Base-by-base conservation (phyloP, 2,113 vertebrate species). In the Maccullochella peelii region DNA sequence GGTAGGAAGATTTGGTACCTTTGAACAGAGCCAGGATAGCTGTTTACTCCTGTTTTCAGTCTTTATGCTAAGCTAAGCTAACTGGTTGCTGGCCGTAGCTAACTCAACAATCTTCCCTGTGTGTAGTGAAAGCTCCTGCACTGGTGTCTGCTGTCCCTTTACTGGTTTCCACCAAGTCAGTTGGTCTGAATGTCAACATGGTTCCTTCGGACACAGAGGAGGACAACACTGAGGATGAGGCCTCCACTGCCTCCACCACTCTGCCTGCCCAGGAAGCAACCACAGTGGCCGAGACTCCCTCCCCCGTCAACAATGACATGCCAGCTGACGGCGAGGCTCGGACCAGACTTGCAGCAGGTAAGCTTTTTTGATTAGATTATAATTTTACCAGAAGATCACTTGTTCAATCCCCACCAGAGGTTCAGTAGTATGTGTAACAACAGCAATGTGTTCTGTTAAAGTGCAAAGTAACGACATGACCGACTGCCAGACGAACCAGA, bases 261-360 rank as follows among this genome's bases (percentile, higher is more conserved):
- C 69, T 30, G 92, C 91, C 84, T 70, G 93, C 75, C 90, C 96
- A 84, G 91, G 96, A 89, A 86, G 90, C 74, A 63, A 88, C 62
- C 86, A 12, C 66, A 1, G 57, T 75, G 23, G 79, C 69, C 49
- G 84, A 82, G 63, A 87, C 84, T 14, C 87, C 38, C 2, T 83
- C 88, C 6, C 80, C 74, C 0, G 1, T 74, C 75, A 93, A 88
- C 92, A 85, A 1, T 78, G 89, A 63, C 89, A 88, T 33, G 92
- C 95, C 5, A 83, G 90, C 73, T 86, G 89, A 59, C n/a, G 30
- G 7, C 2, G 63, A 83, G 38, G 44, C 40, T 0, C 14, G 0
- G 38, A 44, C 6, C n/a, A 15, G 55, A 18, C 25, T 66, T 3
- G 8, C 47, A 27, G 27, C 62, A 58, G 71, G 87, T 88, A 20